Evolutionary conservation across 2,113 vertebrate species (phyloP).

Genomic region (Leptocoma aspasia): DNA sequence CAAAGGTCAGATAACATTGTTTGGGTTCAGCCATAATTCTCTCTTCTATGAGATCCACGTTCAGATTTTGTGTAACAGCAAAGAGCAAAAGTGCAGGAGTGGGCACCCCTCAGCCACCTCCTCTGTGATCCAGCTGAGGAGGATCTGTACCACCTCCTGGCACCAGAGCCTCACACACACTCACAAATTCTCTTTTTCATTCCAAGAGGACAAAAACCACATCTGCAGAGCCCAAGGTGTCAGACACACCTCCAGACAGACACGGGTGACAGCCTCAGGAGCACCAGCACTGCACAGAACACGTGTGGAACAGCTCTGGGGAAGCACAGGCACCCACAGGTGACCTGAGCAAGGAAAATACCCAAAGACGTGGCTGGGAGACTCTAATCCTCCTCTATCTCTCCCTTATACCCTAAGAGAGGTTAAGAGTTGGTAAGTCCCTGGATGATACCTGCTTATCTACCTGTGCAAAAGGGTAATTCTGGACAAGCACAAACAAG

Average conservation of each 20-base stretch:
- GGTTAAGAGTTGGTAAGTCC: neutral
- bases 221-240: neutral
- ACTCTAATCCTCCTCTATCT: neutral
- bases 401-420: neutral
- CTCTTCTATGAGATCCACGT: neutral
- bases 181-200: neutral
- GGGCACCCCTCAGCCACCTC: neutral
- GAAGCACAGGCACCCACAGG: neutral
- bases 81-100: neutral
- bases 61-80: conserved; percentile 3
- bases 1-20: conserved; percentile 60
- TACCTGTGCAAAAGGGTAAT: neutral
- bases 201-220: neutral
- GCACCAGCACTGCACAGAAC: neutral
- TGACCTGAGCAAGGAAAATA: neutral
- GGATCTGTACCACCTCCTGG: neutral
- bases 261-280: neutral
- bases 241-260: neutral
- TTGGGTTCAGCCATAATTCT: conserved; percentile 44
- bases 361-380: neutral
- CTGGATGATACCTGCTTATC: neutral
- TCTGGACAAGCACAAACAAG: neutral
- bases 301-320: neutral
- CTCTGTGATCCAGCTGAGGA: neutral
- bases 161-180: neutral